Percentiles rank a stretch among this genome's conserved stretches.
Evolutionary conservation across 2,888 invertebrate genomes (phyloP).

Genomic region (Zaprionus lineosus): DNA sequence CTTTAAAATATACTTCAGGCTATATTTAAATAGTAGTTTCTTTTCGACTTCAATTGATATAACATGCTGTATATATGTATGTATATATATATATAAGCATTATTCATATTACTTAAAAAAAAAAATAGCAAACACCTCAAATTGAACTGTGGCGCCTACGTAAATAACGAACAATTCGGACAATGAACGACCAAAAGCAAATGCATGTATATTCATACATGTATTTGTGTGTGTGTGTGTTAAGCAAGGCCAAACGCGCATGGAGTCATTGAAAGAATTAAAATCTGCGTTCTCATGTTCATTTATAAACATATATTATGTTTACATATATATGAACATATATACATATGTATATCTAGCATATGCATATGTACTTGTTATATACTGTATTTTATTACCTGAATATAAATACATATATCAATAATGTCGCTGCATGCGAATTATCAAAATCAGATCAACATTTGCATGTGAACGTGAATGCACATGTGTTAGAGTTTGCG

Average conservation of each 20-base stretch:
- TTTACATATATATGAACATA: background rate
- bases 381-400: slow-evolving; percentile 22
- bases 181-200: slow-evolving; percentile 18
- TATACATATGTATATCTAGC: slow-evolving; percentile 1
- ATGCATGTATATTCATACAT: background rate
- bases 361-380: background rate
- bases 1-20: too few relatives aligned
- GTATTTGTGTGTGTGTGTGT: background rate
- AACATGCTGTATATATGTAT: too few relatives aligned
- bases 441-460: slow-evolving; percentile 40
- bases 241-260: slow-evolving; percentile 46
- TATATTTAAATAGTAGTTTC: too few relatives aligned
- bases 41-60: too few relatives aligned
- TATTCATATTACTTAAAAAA: background rate
- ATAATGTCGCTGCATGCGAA: slow-evolving; percentile 30
- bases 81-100: background rate
- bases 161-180: slow-evolving; percentile 5
- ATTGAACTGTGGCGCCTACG: slow-evolving; percentile 33
- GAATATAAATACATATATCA: slow-evolving; percentile 5
- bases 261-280: slow-evolving; percentile 44
- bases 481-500: background rate
- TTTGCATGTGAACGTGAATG: slow-evolving; percentile 15
- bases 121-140: slow-evolving; percentile 1
- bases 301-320: background rate
- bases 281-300: slow-evolving; percentile 13